A percentile compares a stretch with the other conserved stretches of the same genome.
Evolutionary conservation across 1,140 invertebrate species (phyloP).

Genomic region (Lepidurus couesii): DNA sequence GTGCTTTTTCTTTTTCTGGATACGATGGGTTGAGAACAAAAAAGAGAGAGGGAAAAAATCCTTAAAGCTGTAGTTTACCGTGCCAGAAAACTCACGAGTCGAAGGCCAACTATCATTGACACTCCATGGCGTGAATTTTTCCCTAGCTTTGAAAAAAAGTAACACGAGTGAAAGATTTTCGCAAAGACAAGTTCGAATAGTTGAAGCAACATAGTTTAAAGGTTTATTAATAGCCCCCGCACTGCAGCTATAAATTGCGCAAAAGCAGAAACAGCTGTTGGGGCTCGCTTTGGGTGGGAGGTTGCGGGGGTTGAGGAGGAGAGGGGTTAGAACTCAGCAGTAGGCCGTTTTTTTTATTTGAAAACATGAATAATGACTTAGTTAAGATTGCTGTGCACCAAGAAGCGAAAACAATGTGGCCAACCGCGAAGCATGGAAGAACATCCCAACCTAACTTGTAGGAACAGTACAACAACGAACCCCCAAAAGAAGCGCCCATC

Average conservation of each 20-base stretch:
- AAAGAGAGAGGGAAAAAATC: neutral
- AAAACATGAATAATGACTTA: slow-evolving; percentile 1
- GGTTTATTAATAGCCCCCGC: neutral
- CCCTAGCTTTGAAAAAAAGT: neutral
- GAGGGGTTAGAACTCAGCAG: neutral
- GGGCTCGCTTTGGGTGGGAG: neutral
- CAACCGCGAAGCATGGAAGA: neutral
- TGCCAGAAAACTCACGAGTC: neutral
- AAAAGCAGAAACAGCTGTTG: slow-evolving; percentile 12
- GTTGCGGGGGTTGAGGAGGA: neutral
- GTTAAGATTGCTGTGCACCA: neutral
- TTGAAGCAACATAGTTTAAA: neutral
- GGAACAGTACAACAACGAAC: neutral
- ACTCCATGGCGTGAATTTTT: neutral
- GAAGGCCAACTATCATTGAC: neutral
- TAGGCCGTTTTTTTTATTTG: neutral
- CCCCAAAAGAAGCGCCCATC: neutral
- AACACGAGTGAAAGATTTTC: neutral
- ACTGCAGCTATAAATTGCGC: neutral
- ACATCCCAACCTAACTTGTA: neutral
- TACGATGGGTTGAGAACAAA: no score
- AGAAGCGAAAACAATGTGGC: neutral
- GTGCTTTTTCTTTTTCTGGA: neutral
- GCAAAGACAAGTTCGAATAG: neutral
- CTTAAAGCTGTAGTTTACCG: neutral